These are phyloP conservation scores for Arbacia lixula DNA, from an alignment of 53 echinoderm and acorn worm species.

Conservation along the genomic window DNA sequence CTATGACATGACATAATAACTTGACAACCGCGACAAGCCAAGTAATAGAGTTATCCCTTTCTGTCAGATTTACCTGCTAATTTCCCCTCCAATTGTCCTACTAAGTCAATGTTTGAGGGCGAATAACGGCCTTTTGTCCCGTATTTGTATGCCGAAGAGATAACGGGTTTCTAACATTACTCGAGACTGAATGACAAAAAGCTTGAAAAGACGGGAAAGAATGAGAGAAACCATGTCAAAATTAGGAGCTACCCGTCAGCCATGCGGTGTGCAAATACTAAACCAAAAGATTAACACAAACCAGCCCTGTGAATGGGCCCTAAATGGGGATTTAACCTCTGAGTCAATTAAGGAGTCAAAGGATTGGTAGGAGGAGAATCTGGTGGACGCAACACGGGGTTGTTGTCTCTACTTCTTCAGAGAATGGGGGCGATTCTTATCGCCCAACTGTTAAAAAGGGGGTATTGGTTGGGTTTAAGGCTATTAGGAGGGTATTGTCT, in stretches of 20 bases:
- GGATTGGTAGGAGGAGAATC: conserved; percentile 6
- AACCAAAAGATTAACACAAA: conserved; percentile 22
- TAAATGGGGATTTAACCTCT: conserved; percentile 42
- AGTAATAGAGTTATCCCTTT: conserved; percentile 41
- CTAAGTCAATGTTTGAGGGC: conserved; percentile 39
- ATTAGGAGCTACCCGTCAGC: conserved; percentile 48
- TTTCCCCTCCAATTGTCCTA: conserved; percentile 6
- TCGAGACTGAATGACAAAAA: conserved; percentile 8
- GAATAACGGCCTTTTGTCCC: background rate
- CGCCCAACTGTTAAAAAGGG: conserved; percentile 54
- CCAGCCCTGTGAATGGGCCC: conserved; percentile 19
- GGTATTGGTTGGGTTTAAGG: conserved; percentile 44
- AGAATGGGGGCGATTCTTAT: conserved; percentile 42
- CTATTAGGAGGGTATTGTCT: conserved; percentile 51
- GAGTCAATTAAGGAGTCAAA: conserved; percentile 48
- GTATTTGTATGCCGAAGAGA: conserved; percentile 38
- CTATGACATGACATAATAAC: conserved; percentile 2
- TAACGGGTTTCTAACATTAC: conserved; percentile 11
- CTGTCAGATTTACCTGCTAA: conserved; percentile 29
- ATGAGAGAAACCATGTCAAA: conserved; percentile 42
- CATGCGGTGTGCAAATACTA: conserved; percentile 20
- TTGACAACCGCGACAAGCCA: background rate
- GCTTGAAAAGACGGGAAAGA: background rate
- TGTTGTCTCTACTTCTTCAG: conserved; percentile 32
- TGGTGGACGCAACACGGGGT: conserved; percentile 28